A percentile compares a stretch with the other conserved stretches of the same genome.
Conservation (phyloP, 1,140 invertebrate genomes). For the Meloidogyne floridensis region DNA sequence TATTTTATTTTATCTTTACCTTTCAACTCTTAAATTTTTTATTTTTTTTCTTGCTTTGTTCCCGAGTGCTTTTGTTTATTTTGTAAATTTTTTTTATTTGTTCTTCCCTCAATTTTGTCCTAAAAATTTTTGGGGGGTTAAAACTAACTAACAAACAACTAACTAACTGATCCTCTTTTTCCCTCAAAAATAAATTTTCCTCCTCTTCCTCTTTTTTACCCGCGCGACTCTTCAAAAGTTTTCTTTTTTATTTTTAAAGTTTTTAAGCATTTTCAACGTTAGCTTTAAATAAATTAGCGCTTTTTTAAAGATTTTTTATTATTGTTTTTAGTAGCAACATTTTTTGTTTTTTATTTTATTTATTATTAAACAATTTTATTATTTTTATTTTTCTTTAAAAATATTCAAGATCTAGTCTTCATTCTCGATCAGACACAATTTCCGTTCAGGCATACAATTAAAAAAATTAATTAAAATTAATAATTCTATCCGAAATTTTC, state of each 20-base stretch:
- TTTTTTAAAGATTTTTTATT: not conserved
- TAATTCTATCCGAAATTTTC: no score
- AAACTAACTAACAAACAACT: not conserved
- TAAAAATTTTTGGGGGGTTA: not conserved
- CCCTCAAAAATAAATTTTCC: not conserved
- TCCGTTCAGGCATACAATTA: no score
- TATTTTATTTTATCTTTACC: not conserved
- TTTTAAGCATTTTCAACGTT: not conserved
- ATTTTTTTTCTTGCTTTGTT: not conserved
- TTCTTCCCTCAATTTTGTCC: not conserved
- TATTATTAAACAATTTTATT: no score
- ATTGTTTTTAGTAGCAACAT: not conserved
- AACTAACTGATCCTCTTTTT: not conserved
- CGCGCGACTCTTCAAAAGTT: not conserved
- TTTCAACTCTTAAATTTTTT: not conserved
- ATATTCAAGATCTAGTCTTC: no score
- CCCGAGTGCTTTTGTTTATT: slow-evolving; percentile 4
- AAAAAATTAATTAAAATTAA: no score
- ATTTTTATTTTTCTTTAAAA: no score
- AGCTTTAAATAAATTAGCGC: not conserved
- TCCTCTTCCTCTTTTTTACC: not conserved
- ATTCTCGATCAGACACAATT: no score
- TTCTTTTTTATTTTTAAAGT: not conserved
- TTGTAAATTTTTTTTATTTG: slow-evolving; percentile 9
- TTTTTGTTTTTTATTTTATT: not conserved